A percentile compares a stretch with the other conserved stretches of the same genome.
Evolutionary conservation across 2,888 invertebrate genomes (phyloP).

Genomic region (Orthosia cruda): DNA sequence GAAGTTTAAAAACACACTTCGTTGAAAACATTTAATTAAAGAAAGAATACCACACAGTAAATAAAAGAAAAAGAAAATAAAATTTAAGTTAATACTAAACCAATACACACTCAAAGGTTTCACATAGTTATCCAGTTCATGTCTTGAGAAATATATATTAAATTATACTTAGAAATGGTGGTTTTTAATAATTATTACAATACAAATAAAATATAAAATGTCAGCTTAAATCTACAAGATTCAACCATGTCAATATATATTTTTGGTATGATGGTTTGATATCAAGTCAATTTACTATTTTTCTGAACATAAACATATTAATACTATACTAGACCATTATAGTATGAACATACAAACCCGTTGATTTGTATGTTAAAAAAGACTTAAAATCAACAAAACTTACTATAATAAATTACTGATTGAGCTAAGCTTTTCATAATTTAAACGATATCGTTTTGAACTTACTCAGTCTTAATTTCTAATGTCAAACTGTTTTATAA

Average conservation of each 20-base stretch:
- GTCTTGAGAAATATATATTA: conserved; percentile 65
- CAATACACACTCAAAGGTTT: conserved; percentile 64
- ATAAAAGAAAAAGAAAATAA: conserved; percentile 60
- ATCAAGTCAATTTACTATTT: conserved; percentile 49
- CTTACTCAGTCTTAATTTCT: conserved; percentile 78
- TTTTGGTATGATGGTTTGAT: conserved; percentile 55
- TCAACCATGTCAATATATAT: conserved; percentile 68
- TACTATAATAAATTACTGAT: conserved; percentile 43
- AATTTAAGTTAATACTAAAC: conserved; percentile 55
- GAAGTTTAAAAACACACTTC: conserved; percentile 12
- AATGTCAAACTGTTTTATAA: conserved; percentile 60
- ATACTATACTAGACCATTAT: conserved; percentile 24
- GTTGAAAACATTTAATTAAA: conserved; percentile 59
- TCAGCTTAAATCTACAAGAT: conserved; percentile 70
- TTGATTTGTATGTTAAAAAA: conserved; percentile 38
- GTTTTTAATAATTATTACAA: conserved; percentile 74
- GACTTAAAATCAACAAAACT: conserved; percentile 41
- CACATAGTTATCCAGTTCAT: conserved; percentile 67
- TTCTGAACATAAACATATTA: conserved; percentile 40
- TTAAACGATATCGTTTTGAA: conserved; percentile 59
- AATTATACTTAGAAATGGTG: conserved; percentile 52
- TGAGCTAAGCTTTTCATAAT: conserved; percentile 51
- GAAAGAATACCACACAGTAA: conserved; percentile 75
- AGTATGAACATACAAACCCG: conserved; percentile 40
- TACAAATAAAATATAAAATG: conserved; percentile 80